A percentile compares a stretch with the other conserved stretches of the same genome.
These are phyloP conservation scores for Trichogramma dendrolimi DNA, from an alignment of 2,888 invertebrate species.

Conservation along the genomic window DNA sequence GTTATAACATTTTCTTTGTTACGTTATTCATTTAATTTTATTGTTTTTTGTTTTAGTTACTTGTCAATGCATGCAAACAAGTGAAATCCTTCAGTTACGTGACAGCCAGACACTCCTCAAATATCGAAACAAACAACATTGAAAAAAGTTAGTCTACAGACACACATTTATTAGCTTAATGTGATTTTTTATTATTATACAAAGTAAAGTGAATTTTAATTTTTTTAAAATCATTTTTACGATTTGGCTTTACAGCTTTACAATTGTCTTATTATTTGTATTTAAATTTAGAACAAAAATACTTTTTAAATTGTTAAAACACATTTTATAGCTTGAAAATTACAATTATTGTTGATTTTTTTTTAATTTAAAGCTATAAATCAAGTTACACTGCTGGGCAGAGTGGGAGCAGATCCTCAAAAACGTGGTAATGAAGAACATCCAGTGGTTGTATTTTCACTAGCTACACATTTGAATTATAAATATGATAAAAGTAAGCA, in stretches of 20 bases:
- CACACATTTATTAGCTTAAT: background rate
- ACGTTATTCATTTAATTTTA: no score
- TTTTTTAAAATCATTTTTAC: background rate
- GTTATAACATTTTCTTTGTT: no score
- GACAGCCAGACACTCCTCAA: slow-evolving; percentile 25
- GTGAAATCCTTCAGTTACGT: slow-evolving; percentile 22
- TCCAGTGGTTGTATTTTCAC: slow-evolving; percentile 82
- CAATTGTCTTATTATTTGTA: no score
- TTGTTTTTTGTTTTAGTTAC: slow-evolving; percentile 32
- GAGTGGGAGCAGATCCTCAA: slow-evolving; percentile 86
- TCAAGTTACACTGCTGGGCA: slow-evolving; percentile 76
- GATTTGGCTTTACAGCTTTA: no score
- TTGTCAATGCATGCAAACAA: slow-evolving; percentile 31
- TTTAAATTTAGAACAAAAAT: background rate
- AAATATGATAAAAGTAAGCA: slow-evolving; percentile 55
- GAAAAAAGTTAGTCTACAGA: slow-evolving; percentile 39
- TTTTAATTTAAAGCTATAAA: slow-evolving; percentile 65
- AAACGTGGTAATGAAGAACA: slow-evolving; percentile 75
- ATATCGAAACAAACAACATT: slow-evolving; percentile 28
- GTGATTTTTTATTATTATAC: background rate
- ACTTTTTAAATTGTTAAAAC: background rate
- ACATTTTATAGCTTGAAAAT: background rate
- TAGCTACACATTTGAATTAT: slow-evolving; percentile 86
- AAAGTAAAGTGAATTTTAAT: background rate
- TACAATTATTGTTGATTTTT: background rate